Base-by-base conservation (phyloP, 2,797 vertebrate species). In the Amphiprion clarkii region DNA sequence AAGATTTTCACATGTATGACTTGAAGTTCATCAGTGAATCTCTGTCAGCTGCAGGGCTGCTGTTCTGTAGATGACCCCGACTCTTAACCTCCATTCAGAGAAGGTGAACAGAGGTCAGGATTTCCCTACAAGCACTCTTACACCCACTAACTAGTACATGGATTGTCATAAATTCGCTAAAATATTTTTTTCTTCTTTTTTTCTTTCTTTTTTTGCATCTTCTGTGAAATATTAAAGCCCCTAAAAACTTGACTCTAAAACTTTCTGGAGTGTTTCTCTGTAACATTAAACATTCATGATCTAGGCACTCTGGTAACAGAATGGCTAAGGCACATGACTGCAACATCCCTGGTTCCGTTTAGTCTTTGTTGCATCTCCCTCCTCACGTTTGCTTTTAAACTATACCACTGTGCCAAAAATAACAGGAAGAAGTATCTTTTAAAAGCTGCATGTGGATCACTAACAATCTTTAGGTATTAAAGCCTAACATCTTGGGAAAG, bases 31-130 rank as follows among this genome's bases (percentile, higher is more conserved):
- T 61, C 55, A 57, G 21, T 59, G 49, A 76, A 39, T 67, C 14
- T 25, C 51, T 42, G 51, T 36, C 31, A 49, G 70, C 80, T 75
- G 17, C 49, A 55, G 31, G 21, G 52, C 21, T 71, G 54, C 16
- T 75, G 52, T 25, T 62, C 39, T 61, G 31, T 10, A 48, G 12
- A 66, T 66, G 27, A 72, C 19, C 44, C 13, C 13, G 42, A 81
- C 36, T n/a, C 69, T 31, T 67, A 39, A 76, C 55, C 23, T 65
- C 14, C 10, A 58, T 58, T 71, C 48, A 46, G 23, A 71, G 9
- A 7, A 57, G 3, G 27, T 27, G 27, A 27, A 4, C 27, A 27
- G 27, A n/a, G 21, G 66, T 21, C 23, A 46, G 4, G n/a, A 44
- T 33, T n/a, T 36, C n/a, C 48, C 13, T 25, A 11, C 56, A 33